These are phyloP conservation scores for Xerus inauris DNA, from an alignment of 2,113 vertebrate species.

Conservation along the genomic window DNA sequence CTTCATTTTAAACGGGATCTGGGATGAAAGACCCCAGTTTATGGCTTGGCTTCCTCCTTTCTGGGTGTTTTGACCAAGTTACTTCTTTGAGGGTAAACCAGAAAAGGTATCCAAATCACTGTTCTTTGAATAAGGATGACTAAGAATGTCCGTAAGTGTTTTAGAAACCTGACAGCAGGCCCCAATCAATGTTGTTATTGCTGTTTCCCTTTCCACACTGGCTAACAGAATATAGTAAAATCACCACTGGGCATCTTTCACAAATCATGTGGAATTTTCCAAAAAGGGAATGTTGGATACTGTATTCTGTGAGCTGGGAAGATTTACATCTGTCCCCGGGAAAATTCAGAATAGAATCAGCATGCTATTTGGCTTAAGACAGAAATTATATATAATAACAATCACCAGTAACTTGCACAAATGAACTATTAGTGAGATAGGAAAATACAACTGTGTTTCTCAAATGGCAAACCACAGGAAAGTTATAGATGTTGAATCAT, in stretches of 20 bases:
- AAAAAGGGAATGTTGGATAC: neutral
- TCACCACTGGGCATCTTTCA: neutral
- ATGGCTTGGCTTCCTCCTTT: neutral
- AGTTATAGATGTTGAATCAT: accelerated
- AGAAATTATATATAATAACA: neutral
- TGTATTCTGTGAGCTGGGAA: neutral
- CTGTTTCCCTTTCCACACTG: neutral
- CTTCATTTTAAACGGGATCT: neutral
- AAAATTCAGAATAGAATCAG: neutral
- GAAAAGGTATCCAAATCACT: neutral
- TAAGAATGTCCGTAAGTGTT: neutral
- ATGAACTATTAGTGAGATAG: neutral
- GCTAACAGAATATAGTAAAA: neutral
- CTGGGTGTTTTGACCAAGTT: neutral
- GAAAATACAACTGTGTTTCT: neutral
- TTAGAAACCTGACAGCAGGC: neutral
- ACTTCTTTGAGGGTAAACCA: neutral
- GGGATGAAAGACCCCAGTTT: neutral
- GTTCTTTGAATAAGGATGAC: neutral
- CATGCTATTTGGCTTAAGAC: neutral
- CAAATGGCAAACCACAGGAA: neutral
- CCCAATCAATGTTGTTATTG: neutral
- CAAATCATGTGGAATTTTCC: neutral
- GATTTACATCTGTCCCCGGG: neutral
- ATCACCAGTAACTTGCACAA: neutral